phyloP scores from a whole-genome alignment of 2,113 vertebrate genomes.

The Proterorhinus semilunaris region DNA sequence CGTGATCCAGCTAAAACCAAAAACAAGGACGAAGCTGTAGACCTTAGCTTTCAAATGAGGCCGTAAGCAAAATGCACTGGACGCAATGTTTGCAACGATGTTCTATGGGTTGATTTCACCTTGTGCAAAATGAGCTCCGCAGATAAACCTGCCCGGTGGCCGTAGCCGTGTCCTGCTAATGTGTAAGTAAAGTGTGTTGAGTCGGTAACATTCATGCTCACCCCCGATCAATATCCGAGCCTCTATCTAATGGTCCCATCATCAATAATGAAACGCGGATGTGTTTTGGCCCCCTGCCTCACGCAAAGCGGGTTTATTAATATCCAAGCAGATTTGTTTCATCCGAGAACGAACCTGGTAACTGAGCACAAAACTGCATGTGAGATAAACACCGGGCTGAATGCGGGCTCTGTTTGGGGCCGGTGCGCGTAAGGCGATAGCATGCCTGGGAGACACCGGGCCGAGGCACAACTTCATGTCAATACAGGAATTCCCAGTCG shows the following conservation, averaged over 20 bases:
- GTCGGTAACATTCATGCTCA: constrained; percentile 20
- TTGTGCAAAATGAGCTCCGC: too few relatives aligned
- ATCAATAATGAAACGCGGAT: constrained; percentile 66
- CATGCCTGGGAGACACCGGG: not conserved
- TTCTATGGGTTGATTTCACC: too few relatives aligned
- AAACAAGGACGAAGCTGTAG: too few relatives aligned
- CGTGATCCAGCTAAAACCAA: too few relatives aligned
- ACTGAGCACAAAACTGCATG: constrained; percentile 27
- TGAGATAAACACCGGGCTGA: constrained; percentile 33
- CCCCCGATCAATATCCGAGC: constrained; percentile 53
- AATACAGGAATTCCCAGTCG: not conserved
- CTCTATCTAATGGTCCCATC: constrained; percentile 60
- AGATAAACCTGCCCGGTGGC: too few relatives aligned
- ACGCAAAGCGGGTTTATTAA: constrained; percentile 11
- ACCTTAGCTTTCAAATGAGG: too few relatives aligned
- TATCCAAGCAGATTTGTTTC: constrained; percentile 31
- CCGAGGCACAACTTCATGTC: not conserved
- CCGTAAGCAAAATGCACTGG: too few relatives aligned
- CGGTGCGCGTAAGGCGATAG: constrained; percentile 13
- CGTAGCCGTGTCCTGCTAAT: not conserved
- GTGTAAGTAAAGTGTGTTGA: constrained; percentile 36
- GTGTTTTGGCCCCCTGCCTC: constrained; percentile 21
- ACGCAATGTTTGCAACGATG: too few relatives aligned
- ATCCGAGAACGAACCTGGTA: constrained; percentile 26
- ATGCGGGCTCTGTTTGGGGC: constrained; percentile 10